These are phyloP conservation scores for Scaptodrosophila lebanonensis DNA, from an alignment of 1,140 invertebrate genomes.

Conservation along the genomic window DNA sequence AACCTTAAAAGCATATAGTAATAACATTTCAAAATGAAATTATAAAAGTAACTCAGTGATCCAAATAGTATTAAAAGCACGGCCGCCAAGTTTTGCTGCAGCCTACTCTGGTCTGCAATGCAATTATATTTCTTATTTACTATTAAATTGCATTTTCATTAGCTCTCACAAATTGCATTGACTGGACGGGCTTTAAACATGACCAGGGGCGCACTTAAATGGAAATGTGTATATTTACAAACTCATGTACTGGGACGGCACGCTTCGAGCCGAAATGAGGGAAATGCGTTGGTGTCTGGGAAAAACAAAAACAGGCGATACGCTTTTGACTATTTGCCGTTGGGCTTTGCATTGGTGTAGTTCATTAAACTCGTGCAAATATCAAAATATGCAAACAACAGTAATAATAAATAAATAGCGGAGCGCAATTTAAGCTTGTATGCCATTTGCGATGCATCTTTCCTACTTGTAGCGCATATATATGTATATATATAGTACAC, in stretches of 20 bases:
- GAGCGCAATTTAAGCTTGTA: slow-evolving; percentile 3
- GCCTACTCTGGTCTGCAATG: too few species aligned
- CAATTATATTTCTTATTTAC: slow-evolving; percentile 36
- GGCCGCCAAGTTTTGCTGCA: too few species aligned
- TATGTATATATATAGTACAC: too few species aligned
- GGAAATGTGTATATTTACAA: slow-evolving; percentile 35
- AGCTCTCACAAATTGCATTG: slow-evolving; percentile 40
- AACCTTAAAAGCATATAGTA: slow-evolving; percentile 54
- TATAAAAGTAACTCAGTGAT: too few species aligned
- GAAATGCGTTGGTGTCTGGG: slow-evolving; percentile 7
- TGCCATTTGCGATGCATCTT: slow-evolving; percentile 13
- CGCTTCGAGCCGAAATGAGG: background rate
- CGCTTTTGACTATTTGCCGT: slow-evolving; percentile 43
- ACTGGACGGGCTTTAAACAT: too few species aligned
- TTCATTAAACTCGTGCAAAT: slow-evolving; percentile 66
- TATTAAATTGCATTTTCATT: slow-evolving; percentile 48
- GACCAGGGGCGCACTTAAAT: background rate
- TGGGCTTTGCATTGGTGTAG: slow-evolving; percentile 38
- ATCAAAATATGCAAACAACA: slow-evolving; percentile 58
- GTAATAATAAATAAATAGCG: slow-evolving; percentile 40
- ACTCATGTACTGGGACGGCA: background rate
- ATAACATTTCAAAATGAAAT: slow-evolving; percentile 52
- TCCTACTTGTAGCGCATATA: slow-evolving; percentile 30
- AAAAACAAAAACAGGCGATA: slow-evolving; percentile 18
- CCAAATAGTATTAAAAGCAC: background rate